Evolutionary conservation across 2,888 invertebrate species (phyloP).

Genomic region (Bruchidius siliquastri): DNA sequence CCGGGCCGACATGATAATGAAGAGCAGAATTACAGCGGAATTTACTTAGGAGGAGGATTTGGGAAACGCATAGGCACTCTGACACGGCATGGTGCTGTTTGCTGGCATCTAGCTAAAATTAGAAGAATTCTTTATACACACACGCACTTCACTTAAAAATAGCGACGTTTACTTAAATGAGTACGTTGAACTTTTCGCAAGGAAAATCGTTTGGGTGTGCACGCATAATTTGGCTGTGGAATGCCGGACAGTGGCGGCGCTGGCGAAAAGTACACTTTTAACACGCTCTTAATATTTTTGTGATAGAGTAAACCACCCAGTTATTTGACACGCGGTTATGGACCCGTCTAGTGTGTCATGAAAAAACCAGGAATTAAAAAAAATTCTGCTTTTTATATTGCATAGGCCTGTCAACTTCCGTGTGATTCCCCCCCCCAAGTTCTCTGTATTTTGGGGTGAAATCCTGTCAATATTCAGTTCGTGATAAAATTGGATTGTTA

Average conservation of each 20-base stretch:
- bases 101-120: neutral
- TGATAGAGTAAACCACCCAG: too few species aligned
- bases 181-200: constrained; percentile 25
- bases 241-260: neutral
- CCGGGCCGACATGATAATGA: neutral
- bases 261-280: neutral
- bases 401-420: too few species aligned
- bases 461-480: too few species aligned
- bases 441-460: too few species aligned
- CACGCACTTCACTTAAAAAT: constrained; percentile 18
- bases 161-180: constrained; percentile 21
- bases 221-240: constrained; percentile 4
- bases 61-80: neutral
- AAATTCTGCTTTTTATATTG: too few species aligned
- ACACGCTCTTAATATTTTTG: too few species aligned
- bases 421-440: too few species aligned
- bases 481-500: too few species aligned
- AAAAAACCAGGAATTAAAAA: too few species aligned
- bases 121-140: neutral
- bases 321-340: too few species aligned
- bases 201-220: constrained; percentile 9
- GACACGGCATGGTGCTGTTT: neutral
- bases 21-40: neutral
- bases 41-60: neutral
- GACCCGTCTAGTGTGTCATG: too few species aligned